Evolutionary conservation across 2,797 vertebrate species (phyloP), one percentile per base, ranked within the genome.

Genomic region (Cirrhinus mrigala): DNA sequence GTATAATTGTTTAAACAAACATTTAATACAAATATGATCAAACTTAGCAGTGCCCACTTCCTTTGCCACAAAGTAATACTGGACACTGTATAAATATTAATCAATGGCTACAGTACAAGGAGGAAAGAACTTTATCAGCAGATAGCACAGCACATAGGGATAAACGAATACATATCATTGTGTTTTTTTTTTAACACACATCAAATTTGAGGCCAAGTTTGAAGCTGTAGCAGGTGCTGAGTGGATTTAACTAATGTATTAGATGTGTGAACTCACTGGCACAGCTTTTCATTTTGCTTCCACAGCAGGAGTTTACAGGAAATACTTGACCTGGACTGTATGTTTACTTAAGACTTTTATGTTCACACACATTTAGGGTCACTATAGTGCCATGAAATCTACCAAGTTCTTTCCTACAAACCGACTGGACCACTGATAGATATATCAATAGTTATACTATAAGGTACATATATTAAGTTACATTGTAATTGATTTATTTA

Each of bases 251-350:
- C 10, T 15, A 37, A 0, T 58, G 20, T 52, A 40, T 58, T 58
- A 40, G 33, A 37, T 37, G 29, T 15, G 33, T 77, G 33, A 24
- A 77, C 33, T 44, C 75, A 60, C 54, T 58, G 33, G 75, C 33
- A 54, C 18, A 56, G 73, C 73, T 56, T 76, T 76, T 76, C 29
- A 22, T 22, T 69, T 69, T 40, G 54, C 75, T 78, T 78, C 75
- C 75, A 44, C 75, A 78, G 75, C 75, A 78, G 22, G 12, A 58
- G 8, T 9, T 22, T 16, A 60, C 74, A 24, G 18, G 27, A 78
- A 77, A 78, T 78, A 60, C 37, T 27, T 60, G 33, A 37, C 33
- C 37, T 60, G 11, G 50, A 7, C 20, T 11, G 0, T 54, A 7
- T 44, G 40, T n/a, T 78, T 60, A 24, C 22, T 77, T 15, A 44